Evolutionary conservation across 2,113 vertebrate species (phyloP), one percentile per base, ranked within the genome.

Genomic region (Nothobranchius furzeri): DNA sequence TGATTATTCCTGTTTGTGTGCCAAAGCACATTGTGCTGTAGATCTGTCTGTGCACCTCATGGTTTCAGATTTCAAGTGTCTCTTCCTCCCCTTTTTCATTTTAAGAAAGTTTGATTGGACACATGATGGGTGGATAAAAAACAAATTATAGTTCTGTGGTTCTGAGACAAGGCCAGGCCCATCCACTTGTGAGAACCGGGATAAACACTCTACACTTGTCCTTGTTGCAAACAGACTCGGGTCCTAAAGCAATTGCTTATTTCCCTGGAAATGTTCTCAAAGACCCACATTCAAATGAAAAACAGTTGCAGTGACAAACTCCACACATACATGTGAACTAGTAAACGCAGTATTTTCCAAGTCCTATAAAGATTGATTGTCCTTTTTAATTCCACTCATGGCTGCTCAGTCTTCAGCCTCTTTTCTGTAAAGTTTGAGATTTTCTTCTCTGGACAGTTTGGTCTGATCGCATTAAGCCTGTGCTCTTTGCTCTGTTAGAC

Each of bases 151-250:
- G 58, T 25, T 64, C 30, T 68, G 20, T 70, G 49, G 56, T 58
- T 84, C 10, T 57, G 55, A 79, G 63, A 60, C 46, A 47, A 69
- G 30, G 54, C 64, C 61, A 86, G 79, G 70, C 55, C 76, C 70
- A 73, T 68, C 30, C 46, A 67, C 54, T 30, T 65, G 64, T 75
- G 69, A 46, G 64, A 37, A 64, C 69, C 6, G 10, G 58, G 64
- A 58, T 70, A 60, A 76, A 78, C 63, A 75, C n/a, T 52, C 40
- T 36, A 45, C 24, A 65, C 50, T 70, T 66, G 49, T 63, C 30
- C 10, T 0, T 59, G 5, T 50, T 46, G 43, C 62, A 70, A 47
- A 64, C 46, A 11, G 9, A 64, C 17, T 58, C 9, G 64, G 25
- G 62, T 66, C 55, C 20, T 48, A 3, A 53, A 12, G 10, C 24